Evolutionary conservation across 1,140 invertebrate genomes (phyloP).

Genomic region (Tetramorium alpestre): DNA sequence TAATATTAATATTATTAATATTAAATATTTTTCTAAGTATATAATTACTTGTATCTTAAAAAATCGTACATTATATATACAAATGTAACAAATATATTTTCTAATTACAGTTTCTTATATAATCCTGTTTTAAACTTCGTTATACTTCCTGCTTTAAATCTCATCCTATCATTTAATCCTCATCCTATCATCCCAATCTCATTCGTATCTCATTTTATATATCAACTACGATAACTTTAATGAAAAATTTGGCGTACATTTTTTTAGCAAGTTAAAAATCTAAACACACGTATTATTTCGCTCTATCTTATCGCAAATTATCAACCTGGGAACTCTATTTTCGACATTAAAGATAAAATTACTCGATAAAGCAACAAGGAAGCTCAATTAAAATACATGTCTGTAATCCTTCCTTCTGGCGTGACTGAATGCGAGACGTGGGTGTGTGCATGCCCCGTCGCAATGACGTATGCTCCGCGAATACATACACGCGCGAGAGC

Average conservation of each 20-base stretch:
- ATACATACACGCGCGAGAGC: background rate
- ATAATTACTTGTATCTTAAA: background rate
- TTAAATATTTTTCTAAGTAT: background rate
- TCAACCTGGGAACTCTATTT: background rate
- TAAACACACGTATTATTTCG: background rate
- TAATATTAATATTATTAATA: too few relatives aligned
- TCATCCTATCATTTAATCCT: too few relatives aligned
- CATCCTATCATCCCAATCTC: background rate
- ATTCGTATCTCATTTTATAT: background rate
- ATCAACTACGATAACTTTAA: background rate
- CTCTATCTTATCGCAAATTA: background rate
- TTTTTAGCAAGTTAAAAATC: background rate
- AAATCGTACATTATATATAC: background rate
- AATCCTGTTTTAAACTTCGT: background rate
- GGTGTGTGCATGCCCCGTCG: background rate
- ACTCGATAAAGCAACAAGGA: background rate
- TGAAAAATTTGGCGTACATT: background rate
- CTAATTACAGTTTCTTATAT: background rate
- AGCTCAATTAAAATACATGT: background rate
- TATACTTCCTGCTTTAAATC: too few relatives aligned
- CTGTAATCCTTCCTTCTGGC: background rate
- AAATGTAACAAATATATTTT: background rate
- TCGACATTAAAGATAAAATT: background rate
- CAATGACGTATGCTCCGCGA: background rate
- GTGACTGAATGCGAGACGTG: background rate